These are phyloP conservation scores for Distichodus sexfasciatus DNA, from an alignment of 2,797 vertebrate species.

Conservation along the genomic window DNA sequence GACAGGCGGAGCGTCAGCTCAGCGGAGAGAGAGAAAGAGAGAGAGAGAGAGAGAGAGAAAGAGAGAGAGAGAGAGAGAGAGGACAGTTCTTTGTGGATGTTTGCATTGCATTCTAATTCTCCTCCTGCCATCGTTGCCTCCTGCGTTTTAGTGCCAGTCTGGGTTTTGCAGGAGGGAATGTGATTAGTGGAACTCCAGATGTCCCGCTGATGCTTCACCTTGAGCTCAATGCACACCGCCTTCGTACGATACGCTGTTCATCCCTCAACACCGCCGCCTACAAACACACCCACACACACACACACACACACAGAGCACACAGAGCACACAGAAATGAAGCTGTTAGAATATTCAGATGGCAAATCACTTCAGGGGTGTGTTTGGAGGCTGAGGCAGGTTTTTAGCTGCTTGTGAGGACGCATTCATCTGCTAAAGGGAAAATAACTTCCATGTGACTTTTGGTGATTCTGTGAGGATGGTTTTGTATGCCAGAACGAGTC, in stretches of 20 bases:
- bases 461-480: no score
- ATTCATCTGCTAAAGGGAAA: no score
- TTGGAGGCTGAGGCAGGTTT: no score
- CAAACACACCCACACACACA: neutral
- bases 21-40: no score
- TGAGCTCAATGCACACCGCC: neutral
- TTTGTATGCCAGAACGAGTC: no score
- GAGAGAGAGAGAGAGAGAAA: no score
- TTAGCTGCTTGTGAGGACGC: no score
- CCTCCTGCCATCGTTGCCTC: neutral
- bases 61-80: no score
- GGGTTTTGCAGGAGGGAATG: neutral
- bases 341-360: conserved; percentile 2
- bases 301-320: no score
- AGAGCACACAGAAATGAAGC: neutral
- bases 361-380: neutral
- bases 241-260: neutral
- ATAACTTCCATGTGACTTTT: no score
- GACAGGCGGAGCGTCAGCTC: no score
- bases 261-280: neutral
- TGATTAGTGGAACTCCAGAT: conserved; percentile 4
- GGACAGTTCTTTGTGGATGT: neutral
- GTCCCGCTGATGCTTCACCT: conserved; percentile 7
- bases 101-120: neutral
- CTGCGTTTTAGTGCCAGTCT: neutral